Evolutionary conservation across 2,888 invertebrate genomes (phyloP), one percentile per base, ranked within the genome.

Genomic region (Strigamia crassipes): DNA sequence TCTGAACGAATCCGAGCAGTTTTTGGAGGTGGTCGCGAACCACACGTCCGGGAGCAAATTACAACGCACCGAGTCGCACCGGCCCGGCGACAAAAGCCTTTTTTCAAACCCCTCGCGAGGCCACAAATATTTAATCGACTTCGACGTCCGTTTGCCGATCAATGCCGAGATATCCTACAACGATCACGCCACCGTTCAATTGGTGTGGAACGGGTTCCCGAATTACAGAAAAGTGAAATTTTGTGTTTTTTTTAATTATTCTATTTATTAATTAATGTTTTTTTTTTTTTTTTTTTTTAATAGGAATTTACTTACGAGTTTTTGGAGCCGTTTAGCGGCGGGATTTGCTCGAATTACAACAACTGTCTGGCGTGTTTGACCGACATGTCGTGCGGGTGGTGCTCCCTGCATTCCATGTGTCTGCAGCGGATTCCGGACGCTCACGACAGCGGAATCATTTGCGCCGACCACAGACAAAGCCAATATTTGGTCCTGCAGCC

Each of bases 331-430:
- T 96, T 92, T 88, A 93, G 93, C 82, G 92, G 93, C 82, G 94
- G 94, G 0, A 90, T 92, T 38, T 96, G 96, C 86, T 31, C n/a
- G 34, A 90, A 91, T 81, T 94, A 96, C 87, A 92, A 90, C 84
- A 96, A 95, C 88, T 97, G 97, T 86, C 89, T 96, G 42, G 92
- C 95, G 83, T 97, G 97, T 86, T 89, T 97, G 81, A 93, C 94
- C 0, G 96, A 97, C 88, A 93, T 94, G 0, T 91, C 93, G 18
- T 97, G 97, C 86, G 96, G 96, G 1, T 97, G 97, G 97, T 97
- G 97, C 87, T 94, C 94, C 83, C 87, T 93, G 12, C 92, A 91
- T n/a, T 89, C 91, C 84, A 89, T 90, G 79, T 95, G 95, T 87
- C 90, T 95, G 84, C 89, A 92, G 8, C 90, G 94, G 42, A 88